These are phyloP conservation scores for Sialia sialis DNA, from an alignment of 2,113 vertebrate genomes.

Conservation along the genomic window DNA sequence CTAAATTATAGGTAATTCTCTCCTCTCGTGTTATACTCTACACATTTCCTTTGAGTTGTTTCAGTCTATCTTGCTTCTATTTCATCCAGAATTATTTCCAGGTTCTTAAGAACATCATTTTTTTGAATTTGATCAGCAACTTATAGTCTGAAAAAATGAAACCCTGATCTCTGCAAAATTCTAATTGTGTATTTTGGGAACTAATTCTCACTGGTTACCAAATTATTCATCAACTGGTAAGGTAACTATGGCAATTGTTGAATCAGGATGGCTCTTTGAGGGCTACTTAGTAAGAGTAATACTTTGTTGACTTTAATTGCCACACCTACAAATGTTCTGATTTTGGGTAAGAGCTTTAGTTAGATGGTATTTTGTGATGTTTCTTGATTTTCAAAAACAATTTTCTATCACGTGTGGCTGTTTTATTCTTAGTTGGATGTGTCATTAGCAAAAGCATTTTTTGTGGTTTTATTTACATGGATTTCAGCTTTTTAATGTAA, in stretches of 20 bases:
- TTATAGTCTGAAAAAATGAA: neutral
- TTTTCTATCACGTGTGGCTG: neutral
- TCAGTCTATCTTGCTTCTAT: neutral
- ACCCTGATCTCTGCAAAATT: rapidly evolving
- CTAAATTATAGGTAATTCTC: neutral
- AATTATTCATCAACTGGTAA: neutral
- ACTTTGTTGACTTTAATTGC: neutral
- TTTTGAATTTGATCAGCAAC: neutral
- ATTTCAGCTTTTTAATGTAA: neutral
- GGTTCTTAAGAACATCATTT: neutral
- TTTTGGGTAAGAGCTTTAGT: neutral
- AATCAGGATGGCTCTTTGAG: neutral
- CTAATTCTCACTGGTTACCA: neutral
- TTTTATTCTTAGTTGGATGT: neutral
- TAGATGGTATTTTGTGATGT: neutral
- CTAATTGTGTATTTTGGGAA: neutral
- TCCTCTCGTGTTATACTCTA: neutral
- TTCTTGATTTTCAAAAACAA: neutral
- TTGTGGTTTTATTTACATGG: neutral
- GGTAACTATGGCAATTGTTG: neutral
- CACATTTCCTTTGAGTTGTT: neutral
- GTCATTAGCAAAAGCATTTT: neutral
- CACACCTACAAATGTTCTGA: neutral
- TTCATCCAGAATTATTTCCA: neutral
- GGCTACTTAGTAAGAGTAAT: neutral